A percentile compares a stretch with the other conserved stretches of the same genome.
These are phyloP conservation scores for Parnassius smintheus DNA, from an alignment of 2,888 invertebrate species.

Conservation along the genomic window DNA sequence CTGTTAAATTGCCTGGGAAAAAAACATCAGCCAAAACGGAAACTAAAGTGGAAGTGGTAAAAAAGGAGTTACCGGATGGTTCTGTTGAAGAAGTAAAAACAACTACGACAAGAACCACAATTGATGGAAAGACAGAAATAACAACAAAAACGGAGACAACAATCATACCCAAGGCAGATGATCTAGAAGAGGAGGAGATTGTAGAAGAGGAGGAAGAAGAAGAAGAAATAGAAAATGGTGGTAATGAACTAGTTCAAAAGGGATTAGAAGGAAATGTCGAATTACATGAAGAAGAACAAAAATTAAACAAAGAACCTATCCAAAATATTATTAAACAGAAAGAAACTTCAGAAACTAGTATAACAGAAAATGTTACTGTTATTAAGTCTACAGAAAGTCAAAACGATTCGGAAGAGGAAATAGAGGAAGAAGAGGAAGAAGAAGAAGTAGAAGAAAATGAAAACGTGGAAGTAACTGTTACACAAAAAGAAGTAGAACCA, in stretches of 20 bases:
- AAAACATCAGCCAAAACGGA: conserved; percentile 69
- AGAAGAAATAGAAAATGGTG: conserved; percentile 45
- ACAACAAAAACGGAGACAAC: conserved; percentile 69
- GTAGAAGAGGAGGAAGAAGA: conserved; percentile 55
- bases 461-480: conserved; percentile 27
- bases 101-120: conserved; percentile 69
- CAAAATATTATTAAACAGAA: conserved; percentile 53
- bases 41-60: conserved; percentile 68
- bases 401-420: conserved; percentile 36
- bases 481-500: conserved; percentile 28
- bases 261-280: conserved; percentile 13
- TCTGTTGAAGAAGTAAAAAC: conserved; percentile 66
- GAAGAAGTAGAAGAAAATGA: conserved; percentile 31
- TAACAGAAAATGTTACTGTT: conserved; percentile 60
- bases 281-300: conserved; percentile 35
- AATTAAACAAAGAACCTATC: conserved; percentile 41
- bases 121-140: conserved; percentile 70
- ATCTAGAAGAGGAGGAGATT: conserved; percentile 41
- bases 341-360: conserved; percentile 59
- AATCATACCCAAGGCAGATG: conserved; percentile 61
- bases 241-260: conserved; percentile 30
- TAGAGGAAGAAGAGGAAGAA: conserved; percentile 39
- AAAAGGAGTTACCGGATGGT: conserved; percentile 66
- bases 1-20: conserved; percentile 63
- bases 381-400: conserved; percentile 43